These are phyloP conservation scores for Eulemur albifrons DNA, from an alignment of 2,797 vertebrate genomes.

Conservation along the genomic window DNA sequence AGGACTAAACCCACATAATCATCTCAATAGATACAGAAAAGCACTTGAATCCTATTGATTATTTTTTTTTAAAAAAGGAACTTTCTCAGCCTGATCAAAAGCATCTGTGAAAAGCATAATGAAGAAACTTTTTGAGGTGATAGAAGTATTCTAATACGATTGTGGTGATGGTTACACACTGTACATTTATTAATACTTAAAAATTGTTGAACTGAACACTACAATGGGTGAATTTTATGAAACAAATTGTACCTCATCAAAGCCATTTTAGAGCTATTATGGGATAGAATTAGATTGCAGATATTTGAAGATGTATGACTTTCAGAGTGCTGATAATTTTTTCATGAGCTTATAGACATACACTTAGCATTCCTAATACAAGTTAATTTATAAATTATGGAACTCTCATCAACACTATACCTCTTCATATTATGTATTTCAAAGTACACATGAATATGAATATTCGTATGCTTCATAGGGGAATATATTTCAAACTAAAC, in stretches of 20 bases:
- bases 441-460: not conserved
- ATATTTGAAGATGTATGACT: not conserved
- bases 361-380: not conserved
- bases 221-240: not conserved
- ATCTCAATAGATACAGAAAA: not conserved
- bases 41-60: not conserved
- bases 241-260: not conserved
- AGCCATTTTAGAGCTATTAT: not conserved
- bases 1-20: not conserved
- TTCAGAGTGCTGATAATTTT: not conserved
- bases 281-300: not conserved
- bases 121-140: not conserved
- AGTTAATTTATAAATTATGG: slow-evolving; percentile 1
- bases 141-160: not conserved
- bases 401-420: not conserved
- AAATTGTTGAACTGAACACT: not conserved
- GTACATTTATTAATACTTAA: not conserved
- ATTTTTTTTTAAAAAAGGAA: not conserved
- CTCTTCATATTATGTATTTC: not conserved
- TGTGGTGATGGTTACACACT: not conserved
- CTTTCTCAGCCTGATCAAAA: not conserved
- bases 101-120: not conserved
- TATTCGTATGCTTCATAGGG: not conserved
- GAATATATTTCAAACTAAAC: not conserved
- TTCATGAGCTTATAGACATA: not conserved